A percentile compares a stretch with the other conserved stretches of the same genome.
phyloP scores from a whole-genome alignment of 2,113 vertebrate species.

The Percina caprodes region DNA sequence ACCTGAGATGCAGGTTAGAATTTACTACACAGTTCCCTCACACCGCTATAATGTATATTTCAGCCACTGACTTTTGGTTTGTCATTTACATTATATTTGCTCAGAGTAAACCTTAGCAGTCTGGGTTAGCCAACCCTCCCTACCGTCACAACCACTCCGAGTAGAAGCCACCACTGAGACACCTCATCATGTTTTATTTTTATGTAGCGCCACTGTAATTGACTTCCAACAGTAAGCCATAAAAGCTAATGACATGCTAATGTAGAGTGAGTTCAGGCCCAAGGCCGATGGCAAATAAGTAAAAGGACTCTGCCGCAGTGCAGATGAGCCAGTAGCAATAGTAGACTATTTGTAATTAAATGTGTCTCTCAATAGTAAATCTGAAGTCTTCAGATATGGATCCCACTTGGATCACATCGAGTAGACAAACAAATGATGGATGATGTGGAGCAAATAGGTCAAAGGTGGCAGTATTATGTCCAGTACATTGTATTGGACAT shows the following conservation, averaged over 20 bases:
- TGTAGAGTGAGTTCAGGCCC: constrained; percentile 77
- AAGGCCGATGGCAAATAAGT: constrained; percentile 69
- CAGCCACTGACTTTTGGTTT: constrained; percentile 5
- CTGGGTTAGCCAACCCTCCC: constrained; percentile 18
- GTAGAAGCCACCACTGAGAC: constrained; percentile 63
- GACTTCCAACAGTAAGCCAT: constrained; percentile 82
- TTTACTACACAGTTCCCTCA: background rate
- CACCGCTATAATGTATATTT: background rate
- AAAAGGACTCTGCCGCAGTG: constrained; percentile 68
- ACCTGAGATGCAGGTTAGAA: constrained; percentile 93
- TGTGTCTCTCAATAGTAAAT: constrained; percentile 74
- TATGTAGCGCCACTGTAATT: constrained; percentile 81
- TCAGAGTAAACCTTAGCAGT: constrained; percentile 36
- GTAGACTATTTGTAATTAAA: constrained; percentile 77
- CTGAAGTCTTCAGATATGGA: constrained; percentile 72
- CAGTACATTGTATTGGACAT: constrained; percentile 51
- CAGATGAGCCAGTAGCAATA: constrained; percentile 67
- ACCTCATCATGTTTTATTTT: constrained; percentile 83
- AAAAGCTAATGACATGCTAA: constrained; percentile 86
- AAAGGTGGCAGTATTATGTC: constrained; percentile 51
- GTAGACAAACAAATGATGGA: constrained; percentile 73
- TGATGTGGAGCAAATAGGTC: constrained; percentile 58
- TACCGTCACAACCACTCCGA: constrained; percentile 29
- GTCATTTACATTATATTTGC: constrained; percentile 25
- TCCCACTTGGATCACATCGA: constrained; percentile 65